Base-by-base conservation (phyloP, 2,113 vertebrate species). In the Theristicus caerulescens region DNA sequence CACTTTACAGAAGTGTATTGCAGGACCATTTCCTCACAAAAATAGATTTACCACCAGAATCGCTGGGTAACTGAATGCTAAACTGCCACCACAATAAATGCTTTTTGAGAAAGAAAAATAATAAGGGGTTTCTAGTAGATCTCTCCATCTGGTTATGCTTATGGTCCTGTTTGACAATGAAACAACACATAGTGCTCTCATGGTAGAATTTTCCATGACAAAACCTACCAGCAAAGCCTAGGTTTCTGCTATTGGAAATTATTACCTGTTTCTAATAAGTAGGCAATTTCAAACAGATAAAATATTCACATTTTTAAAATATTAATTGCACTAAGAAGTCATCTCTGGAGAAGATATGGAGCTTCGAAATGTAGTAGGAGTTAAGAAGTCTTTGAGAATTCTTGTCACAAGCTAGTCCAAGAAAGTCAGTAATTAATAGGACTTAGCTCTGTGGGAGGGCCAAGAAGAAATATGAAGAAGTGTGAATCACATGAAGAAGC, bases 361-460 rank as follows among this genome's bases (percentile, higher is more conserved):
- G 49, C 61, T 95, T 92, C 86, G 54, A 82, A 92, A 72, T 55
- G 32, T 54, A 91, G 36, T 82, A n/a, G 70, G 85, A 97, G 80
- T 84, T 95, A 88, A 95, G 65, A 42, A 42, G 12, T 42, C 81
- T 80, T 88, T 78, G 88, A 94, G 85, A 79, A 70, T 38, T 83
- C 55, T 96, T 95, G 87, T 58, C 5, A 8, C 27, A 83, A 82
- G 88, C 79, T 94, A 59, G 79, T 90, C 80, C 86, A 94, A 47
- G 88, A 86, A 82, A 86, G 67, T 82, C 69, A 81, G 40, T 87
- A 87, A 49, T 72, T 79, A 84, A 54, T 19, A 67, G 26, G 18
- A 38, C 9, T 76, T 71, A 59, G 29, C 65, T 93, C 49, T 96
- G 38, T 91, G 86, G 62, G 26, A 82, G 42, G 71, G 79, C 94